Evolutionary conservation across 2,888 invertebrate genomes (phyloP).

Genomic region (Apamea epomidion): DNA sequence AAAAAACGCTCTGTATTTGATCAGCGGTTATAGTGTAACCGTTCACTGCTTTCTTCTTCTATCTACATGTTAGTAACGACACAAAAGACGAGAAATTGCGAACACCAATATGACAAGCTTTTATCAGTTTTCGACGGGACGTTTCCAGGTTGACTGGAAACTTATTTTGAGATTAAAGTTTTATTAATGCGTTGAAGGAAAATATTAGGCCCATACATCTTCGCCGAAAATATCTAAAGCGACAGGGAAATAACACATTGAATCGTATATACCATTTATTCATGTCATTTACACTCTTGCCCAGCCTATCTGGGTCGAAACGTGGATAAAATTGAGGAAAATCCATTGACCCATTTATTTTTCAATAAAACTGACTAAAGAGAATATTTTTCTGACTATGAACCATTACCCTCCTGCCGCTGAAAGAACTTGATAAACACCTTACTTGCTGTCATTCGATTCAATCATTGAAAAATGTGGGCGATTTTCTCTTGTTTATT

Average conservation of each 20-base stretch:
- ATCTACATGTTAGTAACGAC: background rate
- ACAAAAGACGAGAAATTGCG: background rate
- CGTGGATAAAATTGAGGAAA: conserved; percentile 33
- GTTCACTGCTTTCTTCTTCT: too few relatives aligned
- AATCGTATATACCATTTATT: conserved; percentile 7
- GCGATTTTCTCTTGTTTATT: background rate
- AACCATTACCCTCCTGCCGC: conserved; percentile 12
- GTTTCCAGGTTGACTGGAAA: background rate
- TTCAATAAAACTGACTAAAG: conserved; percentile 24
- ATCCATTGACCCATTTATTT: conserved; percentile 37
- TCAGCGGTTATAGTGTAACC: too few relatives aligned
- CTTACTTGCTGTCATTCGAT: background rate
- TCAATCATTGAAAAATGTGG: background rate
- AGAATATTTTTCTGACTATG: conserved; percentile 12
- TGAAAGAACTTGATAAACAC: conserved; percentile 21
- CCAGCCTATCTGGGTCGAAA: conserved; percentile 26
- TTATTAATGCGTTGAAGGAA: background rate
- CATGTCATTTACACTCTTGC: conserved; percentile 17
- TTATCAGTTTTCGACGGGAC: background rate
- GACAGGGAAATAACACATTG: background rate
- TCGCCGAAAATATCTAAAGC: background rate
- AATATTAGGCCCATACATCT: background rate
- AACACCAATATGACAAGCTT: background rate
- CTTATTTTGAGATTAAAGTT: background rate
- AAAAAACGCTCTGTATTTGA: too few relatives aligned